Evolutionary conservation across 2,888 invertebrate species (phyloP), one percentile per base, ranked within the genome.

Genomic region (Parnassius smintheus): DNA sequence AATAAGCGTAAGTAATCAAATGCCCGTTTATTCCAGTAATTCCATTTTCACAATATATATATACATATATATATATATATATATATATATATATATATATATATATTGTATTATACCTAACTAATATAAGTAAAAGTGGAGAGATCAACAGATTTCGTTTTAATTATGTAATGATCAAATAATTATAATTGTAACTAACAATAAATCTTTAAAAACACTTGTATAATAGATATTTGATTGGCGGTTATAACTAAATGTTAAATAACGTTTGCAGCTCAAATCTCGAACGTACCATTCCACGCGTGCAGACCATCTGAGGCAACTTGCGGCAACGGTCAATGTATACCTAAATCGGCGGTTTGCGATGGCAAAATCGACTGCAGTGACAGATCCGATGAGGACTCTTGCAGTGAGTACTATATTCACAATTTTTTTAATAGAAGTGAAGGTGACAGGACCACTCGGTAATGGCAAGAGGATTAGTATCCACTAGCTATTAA

Each of bases 241-340:
- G 4, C 4, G 35, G 35, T 35, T 1, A 35, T 4, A 18, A 18
- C 10, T 18, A 22, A 50, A 9, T 11, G n/a, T 46, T 2, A 9
- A n/a, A 12, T 22, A 48, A 13, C 18, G 13, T 49, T 60, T 56
- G 10, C 48, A 64, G 60, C 48, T 44, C 52, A 13, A 56, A 44
- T 42, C 4, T 10, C 50, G 0, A 64, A 64, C 9, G 73, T 79
- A 3, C 65, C 72, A 0, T 75, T 70, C 65, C 22, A 56, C 0
- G 65, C 67, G 0, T 90, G 91, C 67, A 68, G 73, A 42, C 66
- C 77, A 0, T 42, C 95, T 65, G 94, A 98, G 85, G 96, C 97
- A 0, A 98, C 97, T 0, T 99, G 99, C 78, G 94, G 95, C 66
- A 98, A 96, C 77, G 97, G 97, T 56, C 95, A 98, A 72, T 99